phyloP scores from a whole-genome alignment of 2,113 vertebrate genomes.

The Daboia siamensis region DNA sequence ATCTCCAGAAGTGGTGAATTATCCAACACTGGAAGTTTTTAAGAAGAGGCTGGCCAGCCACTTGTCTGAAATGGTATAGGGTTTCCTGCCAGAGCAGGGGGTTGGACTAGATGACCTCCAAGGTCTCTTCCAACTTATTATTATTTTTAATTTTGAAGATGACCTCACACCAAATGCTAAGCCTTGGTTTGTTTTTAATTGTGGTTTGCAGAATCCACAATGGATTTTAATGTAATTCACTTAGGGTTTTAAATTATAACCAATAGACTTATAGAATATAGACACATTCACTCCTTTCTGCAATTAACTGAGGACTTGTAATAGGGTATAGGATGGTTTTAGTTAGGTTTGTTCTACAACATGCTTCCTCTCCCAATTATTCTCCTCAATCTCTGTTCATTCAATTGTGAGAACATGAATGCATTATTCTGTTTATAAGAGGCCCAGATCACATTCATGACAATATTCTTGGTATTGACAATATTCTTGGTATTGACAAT shows the following conservation, averaged over 20 bases:
- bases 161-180: not conserved
- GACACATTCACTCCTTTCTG: not conserved
- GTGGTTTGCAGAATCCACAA: not conserved
- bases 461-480: no score
- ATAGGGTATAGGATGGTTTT: not conserved
- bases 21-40: no score
- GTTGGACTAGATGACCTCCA: no score
- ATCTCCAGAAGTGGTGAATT: no score
- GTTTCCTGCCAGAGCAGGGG: no score
- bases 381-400: not conserved
- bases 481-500: no score
- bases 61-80: no score
- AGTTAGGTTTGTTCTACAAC: not conserved
- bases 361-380: not conserved
- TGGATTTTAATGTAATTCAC: not conserved
- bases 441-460: no score
- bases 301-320: not conserved
- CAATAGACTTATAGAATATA: not conserved
- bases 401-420: no score
- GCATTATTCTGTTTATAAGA: no score
- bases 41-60: no score
- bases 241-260: not conserved
- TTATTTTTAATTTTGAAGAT: not conserved
- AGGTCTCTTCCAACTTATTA: no score
- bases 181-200: not conserved